Conservation (phyloP, 2,888 invertebrate species). For the Amorpha juglandis region DNA sequence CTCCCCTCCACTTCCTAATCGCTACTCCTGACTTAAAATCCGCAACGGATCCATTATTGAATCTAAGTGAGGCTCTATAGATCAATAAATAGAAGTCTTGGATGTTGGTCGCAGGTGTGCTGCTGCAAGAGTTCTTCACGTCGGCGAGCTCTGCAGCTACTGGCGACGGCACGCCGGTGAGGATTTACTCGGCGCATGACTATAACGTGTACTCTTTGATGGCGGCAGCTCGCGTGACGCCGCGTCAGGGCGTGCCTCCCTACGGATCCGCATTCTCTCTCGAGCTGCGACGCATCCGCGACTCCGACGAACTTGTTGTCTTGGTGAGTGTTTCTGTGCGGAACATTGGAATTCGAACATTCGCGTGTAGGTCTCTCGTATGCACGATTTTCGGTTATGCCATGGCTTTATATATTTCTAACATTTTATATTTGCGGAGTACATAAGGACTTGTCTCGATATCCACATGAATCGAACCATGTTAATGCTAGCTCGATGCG, state of each 20-base stretch:
- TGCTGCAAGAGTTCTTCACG: slow-evolving; percentile 46
- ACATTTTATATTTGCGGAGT: no score
- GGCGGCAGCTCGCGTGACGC: slow-evolving; percentile 36
- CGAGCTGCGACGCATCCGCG: slow-evolving; percentile 46
- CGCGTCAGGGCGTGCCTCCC: slow-evolving; percentile 41
- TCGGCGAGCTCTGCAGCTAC: slow-evolving; percentile 33
- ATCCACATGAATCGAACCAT: background rate
- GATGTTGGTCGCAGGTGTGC: slow-evolving; percentile 40
- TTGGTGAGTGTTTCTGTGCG: slow-evolving; percentile 44
- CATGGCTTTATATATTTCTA: no score
- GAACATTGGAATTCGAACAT: no score
- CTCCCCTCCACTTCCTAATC: background rate
- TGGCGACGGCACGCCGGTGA: slow-evolving; percentile 39
- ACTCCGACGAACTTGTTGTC: slow-evolving; percentile 48
- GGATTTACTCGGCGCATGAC: slow-evolving; percentile 50
- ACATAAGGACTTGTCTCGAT: background rate
- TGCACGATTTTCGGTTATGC: no score
- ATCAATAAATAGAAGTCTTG: no score
- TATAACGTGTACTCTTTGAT: slow-evolving; percentile 44
- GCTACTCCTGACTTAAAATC: background rate
- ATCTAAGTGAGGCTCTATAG: no score
- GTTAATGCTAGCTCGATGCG: background rate
- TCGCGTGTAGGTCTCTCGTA: no score
- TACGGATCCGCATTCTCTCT: slow-evolving; percentile 44
- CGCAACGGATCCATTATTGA: background rate